Evolutionary conservation across 1,140 invertebrate genomes (phyloP), one percentile per base, ranked within the genome.

Genomic region (Calliopsis andreniformis): DNA sequence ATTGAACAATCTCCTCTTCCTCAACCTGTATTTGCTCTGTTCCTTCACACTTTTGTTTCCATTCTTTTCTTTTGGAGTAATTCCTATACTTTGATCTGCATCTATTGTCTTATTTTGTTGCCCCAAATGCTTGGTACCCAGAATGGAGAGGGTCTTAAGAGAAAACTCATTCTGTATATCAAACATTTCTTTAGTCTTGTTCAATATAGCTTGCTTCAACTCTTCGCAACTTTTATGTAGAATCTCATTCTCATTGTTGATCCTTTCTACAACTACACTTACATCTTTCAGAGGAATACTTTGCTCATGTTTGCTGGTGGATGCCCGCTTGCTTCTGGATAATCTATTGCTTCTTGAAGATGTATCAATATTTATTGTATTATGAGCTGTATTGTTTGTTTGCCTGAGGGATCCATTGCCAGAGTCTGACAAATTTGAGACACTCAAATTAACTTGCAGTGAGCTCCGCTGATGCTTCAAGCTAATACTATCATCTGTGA

Each of bases 371-470:
- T n/a, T 3, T 30, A 14, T 51, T 6, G 6, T 20, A 18, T 43
- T 45, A 4, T 63, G 7, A 18, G 10, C 0, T 10, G 0, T 3
- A 30, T 4, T 30, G 56, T 67, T 16, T 16, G 32, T 64, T 66
- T 67, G 75, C 68, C 56, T 79, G 6, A 80, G 51, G 0, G 77
- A 87, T 16, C 66, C 64, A 45, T 87, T 77, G n/a, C 72, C 79
- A 14, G 84, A 86, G 43, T 88, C 76, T 23, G 82, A 71, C 23
- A 79, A 43, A 67, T 86, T 79, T 1, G 86, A 80, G 3, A 32
- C 45, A 45, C 89, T 90, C 55, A 89, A 68, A 78, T 91, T 90
- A 2, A 91, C 88, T 64, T 64, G 76, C 45, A 91, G 30, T 20
- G 89, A 91, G 66, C 82, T 87, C 32, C 76, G 66, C 32, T 69